These are phyloP conservation scores for Candoia aspera DNA, from an alignment of 2,113 vertebrate species.

Conservation along the genomic window DNA sequence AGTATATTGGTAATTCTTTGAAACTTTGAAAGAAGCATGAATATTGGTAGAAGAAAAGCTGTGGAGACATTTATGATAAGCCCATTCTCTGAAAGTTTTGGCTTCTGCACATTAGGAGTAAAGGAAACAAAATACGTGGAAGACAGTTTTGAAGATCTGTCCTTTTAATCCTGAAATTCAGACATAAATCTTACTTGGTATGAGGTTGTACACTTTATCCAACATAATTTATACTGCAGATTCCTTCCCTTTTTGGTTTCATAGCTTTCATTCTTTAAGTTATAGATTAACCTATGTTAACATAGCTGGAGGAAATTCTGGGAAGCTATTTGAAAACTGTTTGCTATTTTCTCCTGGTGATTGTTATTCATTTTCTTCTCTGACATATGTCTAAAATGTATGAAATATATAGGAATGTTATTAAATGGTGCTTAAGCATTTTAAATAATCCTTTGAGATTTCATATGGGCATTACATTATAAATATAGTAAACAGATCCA, in stretches of 20 bases:
- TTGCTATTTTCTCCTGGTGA: slow-evolving; percentile 19
- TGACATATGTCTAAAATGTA: not conserved
- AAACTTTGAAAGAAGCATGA: not conserved
- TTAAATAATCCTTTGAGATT: not conserved
- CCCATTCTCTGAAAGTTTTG: not conserved
- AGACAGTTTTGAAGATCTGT: not conserved
- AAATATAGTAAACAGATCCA: not conserved
- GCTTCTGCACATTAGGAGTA: not conserved
- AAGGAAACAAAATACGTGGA: not conserved
- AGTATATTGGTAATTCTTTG: not conserved
- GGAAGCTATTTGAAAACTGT: slow-evolving; percentile 49
- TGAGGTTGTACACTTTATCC: slow-evolving; percentile 11
- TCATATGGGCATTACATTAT: not conserved
- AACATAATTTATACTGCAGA: not conserved
- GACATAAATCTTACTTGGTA: not conserved
- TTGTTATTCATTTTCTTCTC: slow-evolving; percentile 35
- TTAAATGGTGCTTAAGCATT: not conserved
- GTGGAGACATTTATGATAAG: not conserved
- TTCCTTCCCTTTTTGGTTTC: slow-evolving; percentile 20
- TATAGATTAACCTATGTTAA: slow-evolving; percentile 50
- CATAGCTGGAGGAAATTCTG: slow-evolving; percentile 48
- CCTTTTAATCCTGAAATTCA: not conserved
- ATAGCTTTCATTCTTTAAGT: slow-evolving; percentile 44
- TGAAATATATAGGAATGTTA: not conserved
- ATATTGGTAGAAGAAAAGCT: not conserved